Conservation (phyloP, 2,888 invertebrate genomes). For the Acronicta leporina region DNA sequence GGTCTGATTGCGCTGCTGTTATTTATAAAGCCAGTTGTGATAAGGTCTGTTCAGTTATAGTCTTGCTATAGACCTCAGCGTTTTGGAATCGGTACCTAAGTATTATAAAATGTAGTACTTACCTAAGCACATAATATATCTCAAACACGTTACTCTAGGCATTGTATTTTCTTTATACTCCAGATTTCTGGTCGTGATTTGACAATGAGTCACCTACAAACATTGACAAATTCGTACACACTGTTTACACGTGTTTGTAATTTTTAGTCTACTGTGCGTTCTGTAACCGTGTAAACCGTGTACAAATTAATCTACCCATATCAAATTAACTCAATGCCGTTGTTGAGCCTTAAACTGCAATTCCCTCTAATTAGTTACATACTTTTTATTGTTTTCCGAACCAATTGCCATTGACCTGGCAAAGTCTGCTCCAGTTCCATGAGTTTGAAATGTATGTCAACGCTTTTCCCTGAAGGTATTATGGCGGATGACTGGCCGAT, state of each 20-base stretch:
- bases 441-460: conserved; percentile 50
- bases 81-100: conserved; percentile 15
- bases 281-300: conserved; percentile 42
- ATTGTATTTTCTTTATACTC: conserved; percentile 5
- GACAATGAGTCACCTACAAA: conserved; percentile 49
- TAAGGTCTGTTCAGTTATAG: conserved; percentile 38
- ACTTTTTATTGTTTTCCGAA: conserved; percentile 16
- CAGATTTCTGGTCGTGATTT: conserved; percentile 35
- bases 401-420: conserved; percentile 43
- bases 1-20: conserved; percentile 54
- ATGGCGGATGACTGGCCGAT: conserved; percentile 50
- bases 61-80: conserved; percentile 33
- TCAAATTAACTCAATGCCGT: conserved; percentile 43
- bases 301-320: conserved; percentile 30
- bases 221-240: conserved; percentile 61
- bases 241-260: conserved; percentile 56
- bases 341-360: conserved; percentile 20
- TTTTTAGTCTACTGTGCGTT: conserved; percentile 52
- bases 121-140: too few relatives aligned
- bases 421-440: conserved; percentile 24
- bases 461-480: conserved; percentile 20
- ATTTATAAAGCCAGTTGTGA: conserved; percentile 47
- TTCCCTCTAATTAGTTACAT: too few relatives aligned
- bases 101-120: neutral
- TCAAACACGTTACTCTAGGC: conserved; percentile 13